Evolutionary conservation across 2,797 vertebrate species (phyloP).

Genomic region (Trematomus bernacchii): DNA sequence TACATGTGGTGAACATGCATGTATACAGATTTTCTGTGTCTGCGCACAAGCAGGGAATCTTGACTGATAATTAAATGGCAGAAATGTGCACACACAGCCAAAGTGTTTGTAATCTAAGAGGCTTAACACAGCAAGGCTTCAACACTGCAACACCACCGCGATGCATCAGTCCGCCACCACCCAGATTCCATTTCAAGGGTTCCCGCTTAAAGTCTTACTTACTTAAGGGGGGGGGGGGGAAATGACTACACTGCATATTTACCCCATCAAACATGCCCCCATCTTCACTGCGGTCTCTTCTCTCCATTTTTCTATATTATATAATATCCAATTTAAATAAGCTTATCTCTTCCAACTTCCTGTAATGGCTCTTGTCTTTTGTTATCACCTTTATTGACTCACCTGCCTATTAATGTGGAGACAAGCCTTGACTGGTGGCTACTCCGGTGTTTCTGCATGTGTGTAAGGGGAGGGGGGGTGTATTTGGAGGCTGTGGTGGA

Average conservation of each 20-base stretch:
- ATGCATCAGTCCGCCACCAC: constrained; percentile 57
- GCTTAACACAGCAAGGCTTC: constrained; percentile 78
- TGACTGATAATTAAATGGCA: constrained; percentile 69
- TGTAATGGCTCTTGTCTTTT: constrained; percentile 67
- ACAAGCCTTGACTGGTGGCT: constrained; percentile 32
- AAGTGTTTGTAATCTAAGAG: constrained; percentile 80
- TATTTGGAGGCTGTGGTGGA: neutral
- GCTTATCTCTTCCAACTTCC: constrained; percentile 63
- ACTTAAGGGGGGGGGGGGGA: constrained; percentile 43
- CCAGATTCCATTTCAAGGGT: constrained; percentile 68
- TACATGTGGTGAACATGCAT: neutral
- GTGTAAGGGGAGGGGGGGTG: neutral
- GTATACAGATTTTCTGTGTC: constrained; percentile 30
- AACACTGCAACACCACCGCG: constrained; percentile 54
- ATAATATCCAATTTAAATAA: constrained; percentile 73
- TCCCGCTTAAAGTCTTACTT: constrained; percentile 70
- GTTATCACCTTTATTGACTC: constrained; percentile 67
- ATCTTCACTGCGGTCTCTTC: constrained; percentile 5
- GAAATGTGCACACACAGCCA: constrained; percentile 71
- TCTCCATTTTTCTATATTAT: neutral
- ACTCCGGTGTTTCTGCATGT: constrained; percentile 13
- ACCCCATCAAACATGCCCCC: constrained; percentile 40
- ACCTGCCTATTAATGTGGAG: constrained; percentile 59
- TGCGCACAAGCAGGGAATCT: constrained; percentile 39
- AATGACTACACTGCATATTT: constrained; percentile 62